Base-by-base conservation (phyloP, 2,113 vertebrate species). In the Antechinus flavipes region DNA sequence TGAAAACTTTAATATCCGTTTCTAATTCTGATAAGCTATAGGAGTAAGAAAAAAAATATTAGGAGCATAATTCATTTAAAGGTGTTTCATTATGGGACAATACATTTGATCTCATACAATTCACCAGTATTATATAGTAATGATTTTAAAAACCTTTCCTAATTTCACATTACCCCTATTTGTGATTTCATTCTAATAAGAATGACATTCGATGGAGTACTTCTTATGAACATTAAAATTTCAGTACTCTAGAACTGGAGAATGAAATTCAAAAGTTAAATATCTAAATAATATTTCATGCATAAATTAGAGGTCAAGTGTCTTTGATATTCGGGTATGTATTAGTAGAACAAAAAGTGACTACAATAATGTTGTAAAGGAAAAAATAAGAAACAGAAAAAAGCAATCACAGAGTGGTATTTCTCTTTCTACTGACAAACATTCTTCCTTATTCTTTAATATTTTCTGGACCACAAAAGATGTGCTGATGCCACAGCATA, bases 1-100 rank as follows among this genome's bases (percentile, higher is more conserved):
- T 99, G 97, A 99, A 99, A 95, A 99, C 99, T 97, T 99, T 99
- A 93, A 99, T 98, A 97, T 99, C 99, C 0, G 99, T 99, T 98
- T 99, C 99, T 98, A 99, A 98, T 98, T 99, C 99, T 96, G 99
- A 99, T 35, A 99, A 98, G 98, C 99, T 99, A 97, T 93, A 98
- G 95, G 92, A 97, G 97, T 0, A 95, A 95, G 0, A 56, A 52
- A 92, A 92, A 50, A 92, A 47, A 22, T 27, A 49, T 90, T 50
- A 97, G 26, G 1, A 55, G 35, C 22, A 55, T n/a, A 61, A 61
- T 54, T 54, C 2, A 25, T 46, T 10, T 3, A 94, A 4, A 35
- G 90, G 35, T 2, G 52, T 91, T 89, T 90, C 54, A 30, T 49
- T 7, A 0, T 4, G 46, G 91, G 50, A 50, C 2, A 90, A 14